Base-by-base conservation (phyloP, 2,797 vertebrate genomes). In the Smutsia temminckii region DNA sequence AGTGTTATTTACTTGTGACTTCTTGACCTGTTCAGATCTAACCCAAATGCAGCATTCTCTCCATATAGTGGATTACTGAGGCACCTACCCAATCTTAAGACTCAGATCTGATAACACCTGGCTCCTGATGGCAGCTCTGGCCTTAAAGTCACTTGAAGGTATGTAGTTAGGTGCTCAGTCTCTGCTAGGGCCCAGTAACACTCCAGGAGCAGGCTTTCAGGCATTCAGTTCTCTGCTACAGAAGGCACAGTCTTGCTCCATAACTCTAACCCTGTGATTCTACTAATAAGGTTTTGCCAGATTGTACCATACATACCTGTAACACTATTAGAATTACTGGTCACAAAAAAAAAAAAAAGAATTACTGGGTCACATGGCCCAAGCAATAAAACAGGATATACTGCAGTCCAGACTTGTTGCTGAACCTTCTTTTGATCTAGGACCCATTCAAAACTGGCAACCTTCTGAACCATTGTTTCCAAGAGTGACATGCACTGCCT, bases 401-500 rank as follows among this genome's bases (percentile, higher is more conserved):
- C 2, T 74, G 51, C 1, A 90, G 23, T 32, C 49, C 20, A 10
- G 53, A 75, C 49, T 88, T 71, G 40, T 37, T 61, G 7, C 71
- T 91, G 27, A 88, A 53, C 4, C 6, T 18, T 93, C 37, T 93
- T 90, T 37, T 89, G 25, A 86, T 51, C 84, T 61, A 89, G 53
- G 88, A 72, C 4, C 23, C 77, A 84, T 64, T 93, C 85, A 87
- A 94, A 93, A 34, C 32, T 61, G 72, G 64, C 49, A 42, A 71
- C 40, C 3, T 68, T 34, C 64, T 55, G 69, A 85, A n/a, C 11
- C 64, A 46, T 23, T 29, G 27, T 72, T n/a, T 63, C 95, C 7
- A 80, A 77, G 34, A 29, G 25, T 49, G 25, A 21, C 51, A 46
- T 46, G 21, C 34, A 63, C 66, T 85, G 59, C 63, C 83, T 91